A percentile compares a stretch with the other conserved stretches of the same genome.
Conservation (phyloP, 2,888 invertebrate species). For the Trissoscelio sp. region DNA sequence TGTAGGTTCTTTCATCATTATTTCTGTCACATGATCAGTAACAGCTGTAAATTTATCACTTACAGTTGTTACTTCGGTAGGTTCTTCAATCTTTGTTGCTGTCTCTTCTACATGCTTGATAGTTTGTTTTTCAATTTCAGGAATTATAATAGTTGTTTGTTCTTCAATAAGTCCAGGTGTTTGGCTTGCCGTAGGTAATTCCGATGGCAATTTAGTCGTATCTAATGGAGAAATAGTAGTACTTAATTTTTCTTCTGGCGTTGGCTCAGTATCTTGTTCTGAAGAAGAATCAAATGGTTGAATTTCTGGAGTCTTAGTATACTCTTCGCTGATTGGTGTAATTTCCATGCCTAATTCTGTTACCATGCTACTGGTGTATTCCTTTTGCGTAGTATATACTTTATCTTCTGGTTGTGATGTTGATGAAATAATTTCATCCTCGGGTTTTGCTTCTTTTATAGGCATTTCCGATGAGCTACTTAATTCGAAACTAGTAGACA, state of each 20-base stretch:
- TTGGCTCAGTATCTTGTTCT: conserved; percentile 16
- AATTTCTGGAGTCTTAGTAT: conserved; percentile 56
- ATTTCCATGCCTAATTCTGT: conserved; percentile 44
- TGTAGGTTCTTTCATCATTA: conserved; percentile 3
- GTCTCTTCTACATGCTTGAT: conserved; percentile 62
- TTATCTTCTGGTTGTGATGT: conserved; percentile 45
- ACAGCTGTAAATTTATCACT: conserved; percentile 44
- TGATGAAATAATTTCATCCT: background rate
- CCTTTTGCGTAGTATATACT: background rate
- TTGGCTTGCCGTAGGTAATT: conserved; percentile 44
- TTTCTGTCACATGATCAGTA: conserved; percentile 58
- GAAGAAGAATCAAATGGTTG: conserved; percentile 38
- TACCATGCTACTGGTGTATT: conserved; percentile 8
- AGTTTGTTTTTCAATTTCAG: conserved; percentile 58
- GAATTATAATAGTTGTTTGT: conserved; percentile 28
- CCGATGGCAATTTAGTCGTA: conserved; percentile 33
- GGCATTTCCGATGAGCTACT: conserved; percentile 27
- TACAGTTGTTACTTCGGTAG: background rate
- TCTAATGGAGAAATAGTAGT: conserved; percentile 27
- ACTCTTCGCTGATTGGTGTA: conserved; percentile 44
- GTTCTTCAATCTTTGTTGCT: conserved; percentile 46
- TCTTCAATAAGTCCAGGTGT: conserved; percentile 31
- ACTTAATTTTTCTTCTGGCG: conserved; percentile 60
- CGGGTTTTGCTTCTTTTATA: background rate
- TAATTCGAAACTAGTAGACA: background rate